Evolutionary conservation across 2,113 vertebrate genomes (phyloP), one percentile per base, ranked within the genome.

Genomic region (Seriola quinqueradiata): DNA sequence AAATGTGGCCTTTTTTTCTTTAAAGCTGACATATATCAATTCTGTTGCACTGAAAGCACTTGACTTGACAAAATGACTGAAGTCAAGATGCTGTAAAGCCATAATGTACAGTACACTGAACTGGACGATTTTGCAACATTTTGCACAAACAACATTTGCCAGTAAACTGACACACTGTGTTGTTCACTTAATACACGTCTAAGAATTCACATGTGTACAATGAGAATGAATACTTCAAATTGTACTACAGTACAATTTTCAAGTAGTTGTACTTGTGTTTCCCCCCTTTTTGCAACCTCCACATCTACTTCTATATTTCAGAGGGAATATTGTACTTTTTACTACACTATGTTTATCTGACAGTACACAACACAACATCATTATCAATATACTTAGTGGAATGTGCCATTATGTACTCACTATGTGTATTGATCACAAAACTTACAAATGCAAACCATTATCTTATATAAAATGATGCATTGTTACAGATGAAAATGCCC

Each of bases 1-100:
- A 8, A 52, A 23, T 14, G 57, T 65, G 65, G 68, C 75, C 71
- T 81, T 78, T 59, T 44, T 14, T 60, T 50, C 8, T 16, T 11
- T 28, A 14, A 48, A 1, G 46, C 21, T 16, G 36, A 54, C 14
- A 1, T 4, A 38, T 16, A 54, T 21, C 48, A 2, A 61, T 61
- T 68, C 2, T 44, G 46, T 58, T 88, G 34, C 76, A 83, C 71
- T 81, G 59, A 74, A 80, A 65, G 11, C 50, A 69, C 57, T 44
- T 44, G 11, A 28, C 28, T 28, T 13, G 14, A 32, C 46, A 57
- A 71, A 63, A 55, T 25, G 25, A 65, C 40, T 54, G 12, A 34
- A 74, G 42, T 40, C 32, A 9, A 64, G 7, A 66, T 11, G 28
- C 34, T 17, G 17, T 42, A 1, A 89, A 83, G 75, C 80, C 77